phyloP scores from a whole-genome alignment of 1,140 invertebrate species.

The Brachionus manjavacas region DNA sequence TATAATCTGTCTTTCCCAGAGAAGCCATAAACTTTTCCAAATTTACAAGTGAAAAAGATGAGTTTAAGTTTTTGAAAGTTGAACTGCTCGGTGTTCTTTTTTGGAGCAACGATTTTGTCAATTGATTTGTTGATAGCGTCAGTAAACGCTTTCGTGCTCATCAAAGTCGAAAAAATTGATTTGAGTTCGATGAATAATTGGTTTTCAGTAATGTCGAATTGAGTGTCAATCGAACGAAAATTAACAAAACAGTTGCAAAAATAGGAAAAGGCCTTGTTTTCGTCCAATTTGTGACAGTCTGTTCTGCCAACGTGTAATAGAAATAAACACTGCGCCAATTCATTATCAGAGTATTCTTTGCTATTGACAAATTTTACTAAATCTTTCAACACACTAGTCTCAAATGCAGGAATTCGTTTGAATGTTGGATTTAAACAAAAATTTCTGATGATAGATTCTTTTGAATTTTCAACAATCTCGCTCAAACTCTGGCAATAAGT shows the following conservation, averaged over 20 bases:
- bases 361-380: not conserved
- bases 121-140: not conserved
- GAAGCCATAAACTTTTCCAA: not conserved
- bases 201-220: not conserved
- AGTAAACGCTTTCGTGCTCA: not conserved
- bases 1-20: not conserved
- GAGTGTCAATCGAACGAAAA: not conserved
- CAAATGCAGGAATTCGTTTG: not conserved
- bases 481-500: not conserved
- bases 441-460: not conserved
- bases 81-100: not conserved
- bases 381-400: not conserved
- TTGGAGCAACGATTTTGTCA: not conserved
- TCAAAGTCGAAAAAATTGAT: not conserved
- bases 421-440: not conserved
- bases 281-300: not conserved
- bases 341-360: not conserved
- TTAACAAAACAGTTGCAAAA: not conserved
- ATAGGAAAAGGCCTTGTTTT: not conserved
- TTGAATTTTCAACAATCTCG: not conserved
- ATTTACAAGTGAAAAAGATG: not conserved
- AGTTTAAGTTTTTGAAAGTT: not conserved
- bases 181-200: not conserved
- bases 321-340: not conserved
- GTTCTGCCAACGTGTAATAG: not conserved